A percentile compares a stretch with the other conserved stretches of the same genome.
Evolutionary conservation across 2,888 invertebrate genomes (phyloP).

Genomic region (Hirtodrosophila alboralis): DNA sequence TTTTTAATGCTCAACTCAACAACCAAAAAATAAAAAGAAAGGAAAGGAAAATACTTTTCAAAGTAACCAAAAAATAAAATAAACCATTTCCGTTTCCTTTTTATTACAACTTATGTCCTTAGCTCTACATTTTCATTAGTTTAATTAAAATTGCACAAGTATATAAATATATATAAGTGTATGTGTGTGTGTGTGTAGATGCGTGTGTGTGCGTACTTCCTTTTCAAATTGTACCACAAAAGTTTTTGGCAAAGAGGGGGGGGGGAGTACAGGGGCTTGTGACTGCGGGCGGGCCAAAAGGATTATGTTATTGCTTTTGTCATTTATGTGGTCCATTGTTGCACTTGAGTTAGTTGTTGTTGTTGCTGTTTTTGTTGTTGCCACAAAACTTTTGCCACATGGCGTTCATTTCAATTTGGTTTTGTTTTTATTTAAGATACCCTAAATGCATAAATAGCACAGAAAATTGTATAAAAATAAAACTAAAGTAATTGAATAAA

Average conservation of each 20-base stretch:
- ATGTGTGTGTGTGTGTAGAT: constrained; percentile 7
- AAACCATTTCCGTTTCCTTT: constrained; percentile 19
- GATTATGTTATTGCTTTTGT: constrained; percentile 74
- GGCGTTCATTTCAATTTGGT: constrained; percentile 72
- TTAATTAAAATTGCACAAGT: constrained; percentile 77
- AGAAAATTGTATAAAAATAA: no score
- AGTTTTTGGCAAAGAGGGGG: constrained; percentile 44
- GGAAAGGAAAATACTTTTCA: constrained; percentile 16
- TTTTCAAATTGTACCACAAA: constrained; percentile 74
- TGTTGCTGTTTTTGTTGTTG: constrained; percentile 17
- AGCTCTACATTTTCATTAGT: constrained; percentile 73
- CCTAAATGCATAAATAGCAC: constrained; percentile 20
- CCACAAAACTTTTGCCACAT: constrained; percentile 71
- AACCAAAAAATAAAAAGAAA: constrained; percentile 19
- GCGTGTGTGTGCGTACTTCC: constrained; percentile 46
- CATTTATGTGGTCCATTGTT: constrained; percentile 66
- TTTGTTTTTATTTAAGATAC: constrained; percentile 21
- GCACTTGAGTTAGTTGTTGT: constrained; percentile 35
- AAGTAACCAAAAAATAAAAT: constrained; percentile 8
- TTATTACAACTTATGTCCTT: constrained; percentile 42
- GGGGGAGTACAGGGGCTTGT: no score
- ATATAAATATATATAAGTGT: no score
- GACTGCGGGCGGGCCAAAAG: no score
- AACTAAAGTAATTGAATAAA: no score
- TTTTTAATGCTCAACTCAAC: constrained; percentile 58